A percentile compares a stretch with the other conserved stretches of the same genome.
Evolutionary conservation across 2,797 vertebrate genomes (phyloP).

Genomic region (Emys orbicularis): DNA sequence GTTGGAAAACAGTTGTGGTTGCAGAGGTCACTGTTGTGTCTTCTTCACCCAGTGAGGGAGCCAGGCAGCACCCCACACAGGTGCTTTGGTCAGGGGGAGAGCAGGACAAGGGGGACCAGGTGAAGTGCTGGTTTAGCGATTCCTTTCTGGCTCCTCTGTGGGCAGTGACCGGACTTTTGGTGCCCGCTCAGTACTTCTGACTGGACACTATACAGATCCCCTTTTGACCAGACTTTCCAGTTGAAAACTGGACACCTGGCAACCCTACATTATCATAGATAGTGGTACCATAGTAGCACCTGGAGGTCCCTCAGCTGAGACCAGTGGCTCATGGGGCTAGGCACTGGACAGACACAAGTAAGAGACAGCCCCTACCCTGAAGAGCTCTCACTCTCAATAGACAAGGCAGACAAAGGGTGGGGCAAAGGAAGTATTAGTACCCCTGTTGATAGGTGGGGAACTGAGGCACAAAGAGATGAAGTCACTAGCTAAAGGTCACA

Average conservation of each 20-base stretch:
- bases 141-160: no score
- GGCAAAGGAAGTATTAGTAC: not conserved
- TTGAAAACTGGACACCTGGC: no score
- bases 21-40: not conserved
- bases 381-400: not conserved
- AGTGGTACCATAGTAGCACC: not conserved
- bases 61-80: not conserved
- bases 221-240: no score
- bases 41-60: not conserved
- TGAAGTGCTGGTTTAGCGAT: not conserved
- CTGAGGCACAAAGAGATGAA: not conserved
- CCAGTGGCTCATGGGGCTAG: not conserved
- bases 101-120: conserved; percentile 18
- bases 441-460: not conserved
- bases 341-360: not conserved
- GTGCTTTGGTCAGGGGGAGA: not conserved
- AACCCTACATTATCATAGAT: no score
- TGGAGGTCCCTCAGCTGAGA: not conserved
- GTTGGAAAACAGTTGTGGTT: not conserved
- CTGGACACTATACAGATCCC: no score
- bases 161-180: no score
- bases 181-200: no score
- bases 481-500: not conserved
- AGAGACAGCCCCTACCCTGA: not conserved
- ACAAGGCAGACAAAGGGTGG: not conserved